Conservation (phyloP, 2,113 vertebrate genomes). For the Lagopus leucura region DNA sequence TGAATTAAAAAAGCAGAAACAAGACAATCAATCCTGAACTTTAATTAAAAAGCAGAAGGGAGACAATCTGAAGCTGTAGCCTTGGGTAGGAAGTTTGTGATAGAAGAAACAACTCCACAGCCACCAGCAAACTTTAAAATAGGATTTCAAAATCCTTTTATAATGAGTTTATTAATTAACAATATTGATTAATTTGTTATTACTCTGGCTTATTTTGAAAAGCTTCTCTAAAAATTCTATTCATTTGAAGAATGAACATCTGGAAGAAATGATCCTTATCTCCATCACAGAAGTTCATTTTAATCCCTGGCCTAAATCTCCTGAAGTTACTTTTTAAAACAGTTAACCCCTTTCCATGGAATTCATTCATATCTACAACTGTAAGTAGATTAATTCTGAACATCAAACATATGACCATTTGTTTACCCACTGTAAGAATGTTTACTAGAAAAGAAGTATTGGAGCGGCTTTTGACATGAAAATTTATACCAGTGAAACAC, state of each 20-base stretch:
- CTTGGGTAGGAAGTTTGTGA: neutral
- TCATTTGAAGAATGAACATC: neutral
- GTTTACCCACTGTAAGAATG: neutral
- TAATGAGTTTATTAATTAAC: neutral
- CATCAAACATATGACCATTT: neutral
- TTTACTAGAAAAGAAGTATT: neutral
- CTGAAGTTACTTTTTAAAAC: neutral
- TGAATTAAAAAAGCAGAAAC: neutral
- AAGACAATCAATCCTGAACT: neutral
- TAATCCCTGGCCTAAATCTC: neutral
- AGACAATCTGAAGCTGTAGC: neutral
- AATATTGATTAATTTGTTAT: neutral
- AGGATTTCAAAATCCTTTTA: neutral
- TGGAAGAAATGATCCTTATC: neutral
- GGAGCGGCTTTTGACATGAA: neutral
- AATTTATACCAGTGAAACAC: neutral
- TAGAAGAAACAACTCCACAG: neutral
- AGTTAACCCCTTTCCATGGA: neutral
- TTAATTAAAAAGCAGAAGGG: neutral
- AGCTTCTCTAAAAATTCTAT: neutral
- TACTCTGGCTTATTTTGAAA: neutral
- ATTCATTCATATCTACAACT: neutral
- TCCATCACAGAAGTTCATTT: neutral
- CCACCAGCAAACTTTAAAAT: neutral
- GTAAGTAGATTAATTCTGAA: neutral